These are phyloP conservation scores for Eulemur rubriventer DNA, from an alignment of 2,797 vertebrate species.

Conservation along the genomic window DNA sequence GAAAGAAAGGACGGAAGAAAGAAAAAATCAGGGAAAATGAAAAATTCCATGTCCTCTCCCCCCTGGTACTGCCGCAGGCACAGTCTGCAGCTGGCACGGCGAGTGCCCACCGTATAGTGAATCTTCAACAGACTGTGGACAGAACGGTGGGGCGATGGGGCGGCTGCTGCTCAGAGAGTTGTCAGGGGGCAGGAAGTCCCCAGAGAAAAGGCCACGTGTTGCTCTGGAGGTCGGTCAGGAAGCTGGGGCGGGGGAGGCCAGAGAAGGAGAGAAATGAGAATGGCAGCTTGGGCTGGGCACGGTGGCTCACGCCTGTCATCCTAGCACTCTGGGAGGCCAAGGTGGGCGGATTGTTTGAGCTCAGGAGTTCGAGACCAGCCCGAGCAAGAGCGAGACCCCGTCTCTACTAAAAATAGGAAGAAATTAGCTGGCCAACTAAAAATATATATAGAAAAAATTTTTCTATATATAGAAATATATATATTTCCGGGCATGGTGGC, in stretches of 20 bases:
- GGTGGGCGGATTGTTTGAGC: too few relatives aligned
- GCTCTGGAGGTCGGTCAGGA: neutral
- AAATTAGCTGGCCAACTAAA: too few relatives aligned
- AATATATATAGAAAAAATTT: too few relatives aligned
- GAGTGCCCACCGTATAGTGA: rapidly evolving
- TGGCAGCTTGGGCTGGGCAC: neutral
- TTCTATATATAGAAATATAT: too few relatives aligned
- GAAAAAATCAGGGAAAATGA: neutral
- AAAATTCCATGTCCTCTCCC: neutral
- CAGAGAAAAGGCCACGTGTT: neutral
- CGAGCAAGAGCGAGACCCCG: too few relatives aligned
- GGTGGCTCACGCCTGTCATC: too few relatives aligned
- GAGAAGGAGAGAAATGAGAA: neutral
- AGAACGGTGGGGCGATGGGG: neutral
- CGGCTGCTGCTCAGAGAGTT: neutral
- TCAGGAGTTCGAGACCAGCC: too few relatives aligned
- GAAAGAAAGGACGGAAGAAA: neutral
- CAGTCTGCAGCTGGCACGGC: rapidly evolving
- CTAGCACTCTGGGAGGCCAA: too few relatives aligned
- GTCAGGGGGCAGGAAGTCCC: neutral
- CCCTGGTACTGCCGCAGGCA: neutral
- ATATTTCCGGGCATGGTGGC: too few relatives aligned
- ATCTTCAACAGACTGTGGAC: neutral
- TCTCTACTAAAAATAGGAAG: too few relatives aligned
- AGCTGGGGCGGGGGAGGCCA: neutral